phyloP scores from a whole-genome alignment of 1,140 invertebrate species.

The Paraescarpia echinospica region DNA sequence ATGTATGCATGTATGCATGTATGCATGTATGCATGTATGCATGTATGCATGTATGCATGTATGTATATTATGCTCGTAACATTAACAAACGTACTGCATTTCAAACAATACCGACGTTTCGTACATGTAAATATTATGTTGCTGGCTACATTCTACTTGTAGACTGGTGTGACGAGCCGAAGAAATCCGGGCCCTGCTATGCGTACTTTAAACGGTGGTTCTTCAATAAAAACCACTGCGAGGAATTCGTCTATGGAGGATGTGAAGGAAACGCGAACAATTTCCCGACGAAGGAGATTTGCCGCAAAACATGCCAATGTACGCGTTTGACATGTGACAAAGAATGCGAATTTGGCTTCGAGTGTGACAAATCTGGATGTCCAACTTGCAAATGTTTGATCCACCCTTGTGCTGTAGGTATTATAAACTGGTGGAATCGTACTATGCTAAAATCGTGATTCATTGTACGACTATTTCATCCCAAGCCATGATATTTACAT shows the following conservation, averaged over 20 bases:
- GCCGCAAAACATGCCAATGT: neutral
- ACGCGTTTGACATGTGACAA: neutral
- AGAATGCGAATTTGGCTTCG: neutral
- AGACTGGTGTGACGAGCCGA: neutral
- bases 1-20: no score
- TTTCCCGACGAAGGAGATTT: neutral
- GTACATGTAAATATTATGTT: no score
- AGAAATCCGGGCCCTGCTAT: neutral
- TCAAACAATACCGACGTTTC: neutral
- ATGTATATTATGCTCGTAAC: no score
- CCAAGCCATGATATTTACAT: neutral
- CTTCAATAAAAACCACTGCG: neutral
- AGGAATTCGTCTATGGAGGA: neutral
- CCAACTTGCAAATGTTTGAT: neutral
- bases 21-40: no score
- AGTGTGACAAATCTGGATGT: neutral
- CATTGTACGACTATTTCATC: neutral
- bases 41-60: no score
- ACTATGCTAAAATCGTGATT: neutral
- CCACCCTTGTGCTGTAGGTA: neutral
- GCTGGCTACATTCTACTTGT: neutral
- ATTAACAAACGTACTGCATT: neutral
- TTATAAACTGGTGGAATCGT: neutral
- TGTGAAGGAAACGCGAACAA: neutral
- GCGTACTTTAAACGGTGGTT: neutral